Evolutionary conservation across 2,888 invertebrate genomes (phyloP).

Genomic region (Lasioglossum leucozonium): DNA sequence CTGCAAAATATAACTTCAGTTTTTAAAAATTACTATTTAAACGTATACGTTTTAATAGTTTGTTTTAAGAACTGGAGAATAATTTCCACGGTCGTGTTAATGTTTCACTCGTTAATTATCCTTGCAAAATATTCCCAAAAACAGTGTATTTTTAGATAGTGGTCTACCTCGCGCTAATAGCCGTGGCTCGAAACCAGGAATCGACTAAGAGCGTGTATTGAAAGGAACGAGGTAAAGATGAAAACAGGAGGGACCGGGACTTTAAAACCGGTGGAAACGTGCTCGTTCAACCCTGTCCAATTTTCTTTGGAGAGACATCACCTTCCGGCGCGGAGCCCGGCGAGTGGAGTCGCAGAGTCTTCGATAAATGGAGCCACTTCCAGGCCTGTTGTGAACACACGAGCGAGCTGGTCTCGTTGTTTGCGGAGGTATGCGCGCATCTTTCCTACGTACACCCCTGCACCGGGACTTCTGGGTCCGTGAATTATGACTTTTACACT

Average conservation of each 20-base stretch:
- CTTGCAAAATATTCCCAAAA: not conserved
- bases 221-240: not conserved
- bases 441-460: constrained; percentile 1
- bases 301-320: constrained; percentile 42
- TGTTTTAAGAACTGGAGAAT: no score
- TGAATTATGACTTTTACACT: constrained; percentile 63
- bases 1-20: no score
- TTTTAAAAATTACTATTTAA: no score
- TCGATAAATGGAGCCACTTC: constrained; percentile 29
- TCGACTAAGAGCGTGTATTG: constrained; percentile 6
- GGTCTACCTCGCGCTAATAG: not conserved
- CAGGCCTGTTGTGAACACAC: constrained; percentile 9
- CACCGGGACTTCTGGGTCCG: constrained; percentile 24
- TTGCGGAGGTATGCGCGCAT: constrained; percentile 13
- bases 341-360: not conserved
- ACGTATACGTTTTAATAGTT: no score
- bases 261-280: constrained; percentile 21
- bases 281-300: constrained; percentile 32
- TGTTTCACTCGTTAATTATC: not conserved
- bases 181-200: not conserved
- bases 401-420: constrained; percentile 6
- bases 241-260: constrained; percentile 6
- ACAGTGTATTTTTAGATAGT: not conserved
- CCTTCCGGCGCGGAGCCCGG: not conserved
- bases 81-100: no score